Conservation (phyloP, 2,113 vertebrate genomes). For the Thinocorus orbignyianus region DNA sequence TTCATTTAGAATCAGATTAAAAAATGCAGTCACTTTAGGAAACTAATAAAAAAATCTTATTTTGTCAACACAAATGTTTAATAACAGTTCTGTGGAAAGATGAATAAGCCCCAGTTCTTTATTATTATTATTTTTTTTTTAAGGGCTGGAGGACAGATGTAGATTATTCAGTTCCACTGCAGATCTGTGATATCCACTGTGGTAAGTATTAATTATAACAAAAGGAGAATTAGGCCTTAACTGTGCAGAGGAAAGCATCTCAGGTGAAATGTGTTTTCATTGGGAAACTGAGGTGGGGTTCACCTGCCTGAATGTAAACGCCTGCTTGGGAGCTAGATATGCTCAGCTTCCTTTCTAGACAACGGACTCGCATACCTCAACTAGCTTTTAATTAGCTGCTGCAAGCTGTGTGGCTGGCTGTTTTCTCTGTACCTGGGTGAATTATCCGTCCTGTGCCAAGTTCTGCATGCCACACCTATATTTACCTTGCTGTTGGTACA, state of each 20-base stretch:
- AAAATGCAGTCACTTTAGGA: neutral
- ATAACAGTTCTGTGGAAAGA: neutral
- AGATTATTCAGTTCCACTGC: constrained; percentile 68
- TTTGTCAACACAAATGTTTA: neutral
- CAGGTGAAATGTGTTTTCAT: neutral
- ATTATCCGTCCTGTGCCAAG: neutral
- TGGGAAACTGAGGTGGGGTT: neutral
- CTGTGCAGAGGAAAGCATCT: neutral
- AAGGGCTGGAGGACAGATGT: constrained; percentile 74
- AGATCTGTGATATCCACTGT: constrained; percentile 62
- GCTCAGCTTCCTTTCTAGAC: neutral
- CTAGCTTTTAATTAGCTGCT: neutral
- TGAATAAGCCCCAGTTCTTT: constrained; percentile 20
- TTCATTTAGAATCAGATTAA: neutral
- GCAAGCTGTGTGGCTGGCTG: neutral
- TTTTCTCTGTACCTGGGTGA: neutral
- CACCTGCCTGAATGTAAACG: neutral
- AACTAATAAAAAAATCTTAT: neutral
- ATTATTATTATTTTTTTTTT: constrained; percentile 29
- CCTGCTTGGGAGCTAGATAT: neutral
- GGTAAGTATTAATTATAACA: constrained; percentile 52
- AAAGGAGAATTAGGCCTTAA: neutral
- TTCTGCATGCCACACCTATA: neutral
- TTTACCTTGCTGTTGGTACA: neutral
- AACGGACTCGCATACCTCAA: neutral